phyloP scores from a whole-genome alignment of 2,113 vertebrate species.

The Elgaria multicarinata region DNA sequence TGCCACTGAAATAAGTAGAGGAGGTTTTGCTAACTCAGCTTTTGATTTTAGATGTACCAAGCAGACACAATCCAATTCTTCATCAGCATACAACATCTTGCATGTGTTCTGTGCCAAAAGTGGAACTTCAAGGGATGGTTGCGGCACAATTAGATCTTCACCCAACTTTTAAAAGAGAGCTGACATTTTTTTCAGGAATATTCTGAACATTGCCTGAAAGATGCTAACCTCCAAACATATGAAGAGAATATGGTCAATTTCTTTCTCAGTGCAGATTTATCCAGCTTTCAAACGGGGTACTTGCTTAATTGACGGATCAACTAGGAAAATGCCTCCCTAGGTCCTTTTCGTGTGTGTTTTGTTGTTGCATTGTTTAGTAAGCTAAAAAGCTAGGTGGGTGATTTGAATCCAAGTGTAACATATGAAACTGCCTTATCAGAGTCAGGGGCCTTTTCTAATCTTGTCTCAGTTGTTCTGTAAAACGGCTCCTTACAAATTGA shows the following conservation, averaged over 20 bases:
- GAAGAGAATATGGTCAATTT: conserved; percentile 20
- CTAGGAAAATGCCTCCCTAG: conserved; percentile 80
- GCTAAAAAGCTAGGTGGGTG: too few species aligned
- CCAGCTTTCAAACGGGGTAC: conserved; percentile 76
- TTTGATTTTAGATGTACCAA: conserved; percentile 85
- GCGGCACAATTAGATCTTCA: conserved; percentile 73
- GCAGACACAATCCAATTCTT: conserved; percentile 89
- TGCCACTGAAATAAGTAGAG: fast-evolving
- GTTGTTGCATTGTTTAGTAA: conserved; percentile 1
- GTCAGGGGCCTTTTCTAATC: background rate
- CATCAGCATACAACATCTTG: conserved; percentile 89
- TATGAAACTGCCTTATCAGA: background rate
- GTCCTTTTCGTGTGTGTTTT: conserved; percentile 75
- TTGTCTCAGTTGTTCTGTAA: background rate
- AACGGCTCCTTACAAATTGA: too few species aligned
- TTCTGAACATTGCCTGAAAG: conserved; percentile 53
- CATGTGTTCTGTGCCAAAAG: conserved; percentile 97
- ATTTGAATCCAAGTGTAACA: background rate
- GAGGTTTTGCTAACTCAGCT: conserved; percentile 47
- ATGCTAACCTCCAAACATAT: conserved; percentile 38
- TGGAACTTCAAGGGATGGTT: conserved; percentile 85
- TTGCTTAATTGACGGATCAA: conserved; percentile 73
- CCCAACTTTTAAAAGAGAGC: conserved; percentile 64
- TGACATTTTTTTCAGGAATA: conserved; percentile 78
- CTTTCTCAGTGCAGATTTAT: conserved; percentile 18